phyloP scores from a whole-genome alignment of 2,888 invertebrate genomes.

The Epinotia ramella region DNA sequence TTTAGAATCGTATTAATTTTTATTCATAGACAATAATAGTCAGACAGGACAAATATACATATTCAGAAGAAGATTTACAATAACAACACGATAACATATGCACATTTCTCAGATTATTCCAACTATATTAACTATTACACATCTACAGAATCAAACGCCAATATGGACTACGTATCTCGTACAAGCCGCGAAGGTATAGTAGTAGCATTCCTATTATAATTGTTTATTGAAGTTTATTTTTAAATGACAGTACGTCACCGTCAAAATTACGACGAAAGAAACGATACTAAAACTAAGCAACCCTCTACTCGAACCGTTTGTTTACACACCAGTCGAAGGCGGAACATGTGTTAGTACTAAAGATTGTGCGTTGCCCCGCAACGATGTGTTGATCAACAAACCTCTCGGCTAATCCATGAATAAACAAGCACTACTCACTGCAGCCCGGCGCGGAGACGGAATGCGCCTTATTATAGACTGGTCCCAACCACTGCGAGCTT shows the following conservation, averaged over 20 bases:
- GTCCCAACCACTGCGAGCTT: slow-evolving; percentile 24
- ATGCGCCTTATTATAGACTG: slow-evolving; percentile 34
- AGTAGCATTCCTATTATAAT: no score
- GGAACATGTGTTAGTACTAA: slow-evolving; percentile 8
- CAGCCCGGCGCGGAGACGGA: slow-evolving; percentile 4
- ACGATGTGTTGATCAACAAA: slow-evolving; percentile 42
- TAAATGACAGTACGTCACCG: neutral
- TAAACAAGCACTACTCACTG: slow-evolving; percentile 39
- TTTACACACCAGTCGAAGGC: slow-evolving; percentile 1
- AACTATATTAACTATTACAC: no score
- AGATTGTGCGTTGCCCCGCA: slow-evolving; percentile 32
- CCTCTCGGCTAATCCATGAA: slow-evolving; percentile 30
- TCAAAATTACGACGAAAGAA: neutral
- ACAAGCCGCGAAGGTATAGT: no score
- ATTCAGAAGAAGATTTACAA: no score
- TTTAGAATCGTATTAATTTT: neutral
- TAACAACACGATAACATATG: no score
- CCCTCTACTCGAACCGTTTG: neutral
- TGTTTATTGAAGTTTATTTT: no score
- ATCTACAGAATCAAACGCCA: no score
- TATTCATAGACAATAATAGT: neutral
- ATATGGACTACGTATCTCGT: no score
- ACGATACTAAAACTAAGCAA: neutral
- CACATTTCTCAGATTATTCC: no score
- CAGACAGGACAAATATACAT: no score